Percentiles rank a stretch among this genome's conserved stretches.
Conservation (phyloP, 2,797 vertebrate species). For the Petrocephalus sullivani region DNA sequence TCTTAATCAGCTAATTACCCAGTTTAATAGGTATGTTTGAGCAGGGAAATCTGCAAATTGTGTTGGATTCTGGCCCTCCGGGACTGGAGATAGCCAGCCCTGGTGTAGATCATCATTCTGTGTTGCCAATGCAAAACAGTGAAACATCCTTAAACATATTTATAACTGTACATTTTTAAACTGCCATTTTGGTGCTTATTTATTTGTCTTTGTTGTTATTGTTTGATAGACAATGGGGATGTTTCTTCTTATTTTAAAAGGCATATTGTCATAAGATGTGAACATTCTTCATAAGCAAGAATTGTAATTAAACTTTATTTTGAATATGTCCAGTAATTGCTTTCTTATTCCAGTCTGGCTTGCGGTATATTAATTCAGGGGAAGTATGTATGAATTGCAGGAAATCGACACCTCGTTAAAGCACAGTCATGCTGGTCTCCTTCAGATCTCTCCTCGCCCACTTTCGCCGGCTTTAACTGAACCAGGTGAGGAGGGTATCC, state of each 20-base stretch:
- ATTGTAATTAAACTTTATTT: slow-evolving; percentile 20
- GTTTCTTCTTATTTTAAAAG: neutral
- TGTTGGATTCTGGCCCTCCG: too few relatives aligned
- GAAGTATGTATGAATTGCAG: neutral
- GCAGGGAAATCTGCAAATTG: too few relatives aligned
- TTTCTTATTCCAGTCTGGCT: neutral
- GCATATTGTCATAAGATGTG: neutral
- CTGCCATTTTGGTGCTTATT: neutral
- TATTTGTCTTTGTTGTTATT: neutral
- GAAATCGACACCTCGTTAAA: neutral
- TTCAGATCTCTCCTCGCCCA: neutral
- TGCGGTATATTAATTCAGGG: neutral
- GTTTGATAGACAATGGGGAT: neutral
- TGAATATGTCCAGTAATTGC: neutral
- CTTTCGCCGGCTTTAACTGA: too few relatives aligned
- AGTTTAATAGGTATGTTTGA: too few relatives aligned
- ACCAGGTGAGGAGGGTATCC: neutral
- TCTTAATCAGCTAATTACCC: too few relatives aligned
- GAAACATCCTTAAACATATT: neutral
- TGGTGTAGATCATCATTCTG: neutral
- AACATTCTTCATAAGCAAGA: slow-evolving; percentile 2
- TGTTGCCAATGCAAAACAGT: neutral
- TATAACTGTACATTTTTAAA: slow-evolving; percentile 7
- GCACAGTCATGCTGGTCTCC: neutral
- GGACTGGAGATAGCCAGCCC: too few relatives aligned